These are phyloP conservation scores for Drosophila hydei DNA, from an alignment of 1,140 invertebrate genomes.

Conservation along the genomic window DNA sequence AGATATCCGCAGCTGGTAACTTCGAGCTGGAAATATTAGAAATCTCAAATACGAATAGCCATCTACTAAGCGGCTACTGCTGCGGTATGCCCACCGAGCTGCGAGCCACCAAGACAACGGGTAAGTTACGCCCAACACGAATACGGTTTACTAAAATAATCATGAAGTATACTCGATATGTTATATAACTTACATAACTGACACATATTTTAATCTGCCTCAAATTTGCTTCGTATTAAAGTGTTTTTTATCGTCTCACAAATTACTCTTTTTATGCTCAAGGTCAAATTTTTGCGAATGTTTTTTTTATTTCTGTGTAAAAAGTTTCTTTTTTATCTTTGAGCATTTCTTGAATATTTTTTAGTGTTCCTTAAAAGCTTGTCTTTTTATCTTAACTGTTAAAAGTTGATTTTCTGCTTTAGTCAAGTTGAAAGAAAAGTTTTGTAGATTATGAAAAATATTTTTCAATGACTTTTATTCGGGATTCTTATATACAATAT, in stretches of 20 bases:
- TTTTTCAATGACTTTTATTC: too few species aligned
- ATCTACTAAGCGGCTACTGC: slow-evolving; percentile 91
- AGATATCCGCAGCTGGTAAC: slow-evolving; percentile 87
- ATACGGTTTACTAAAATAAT: slow-evolving; percentile 1
- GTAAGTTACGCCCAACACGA: slow-evolving; percentile 51
- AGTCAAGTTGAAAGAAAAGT: too few species aligned
- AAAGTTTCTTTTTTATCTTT: slow-evolving; percentile 9
- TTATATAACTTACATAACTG: slow-evolving; percentile 12
- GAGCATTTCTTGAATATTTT: background rate
- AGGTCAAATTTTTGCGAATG: slow-evolving; percentile 15
- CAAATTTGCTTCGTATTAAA: background rate
- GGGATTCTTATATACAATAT: too few species aligned
- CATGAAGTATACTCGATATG: background rate
- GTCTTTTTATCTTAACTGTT: too few species aligned
- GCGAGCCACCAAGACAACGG: slow-evolving; percentile 85
- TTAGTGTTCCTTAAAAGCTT: background rate
- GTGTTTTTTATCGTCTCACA: slow-evolving; percentile 3
- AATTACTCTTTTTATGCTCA: slow-evolving; percentile 4
- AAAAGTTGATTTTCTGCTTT: too few species aligned
- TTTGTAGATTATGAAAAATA: too few species aligned
- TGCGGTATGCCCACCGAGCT: slow-evolving; percentile 88
- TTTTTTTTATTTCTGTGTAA: background rate
- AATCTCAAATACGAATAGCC: slow-evolving; percentile 93
- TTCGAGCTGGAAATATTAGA: slow-evolving; percentile 96
- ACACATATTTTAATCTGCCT: slow-evolving; percentile 15